A percentile compares a stretch with the other conserved stretches of the same genome.
Conservation (phyloP, 2,888 invertebrate species). For the Eupithecia dodoneata region DNA sequence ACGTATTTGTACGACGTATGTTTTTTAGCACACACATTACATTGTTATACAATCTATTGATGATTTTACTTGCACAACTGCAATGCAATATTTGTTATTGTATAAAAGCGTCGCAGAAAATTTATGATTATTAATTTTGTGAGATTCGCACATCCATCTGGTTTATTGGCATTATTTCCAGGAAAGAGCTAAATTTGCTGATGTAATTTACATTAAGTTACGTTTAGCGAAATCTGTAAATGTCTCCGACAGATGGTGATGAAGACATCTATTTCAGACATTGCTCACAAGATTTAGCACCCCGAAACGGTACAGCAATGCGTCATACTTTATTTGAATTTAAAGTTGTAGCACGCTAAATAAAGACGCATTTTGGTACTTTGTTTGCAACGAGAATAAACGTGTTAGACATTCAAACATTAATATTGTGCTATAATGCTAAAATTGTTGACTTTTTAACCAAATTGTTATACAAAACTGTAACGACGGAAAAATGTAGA, state of each 20-base stretch:
- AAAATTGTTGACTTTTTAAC: not conserved
- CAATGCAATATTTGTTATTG: not conserved
- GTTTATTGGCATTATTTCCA: not conserved
- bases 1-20: no score
- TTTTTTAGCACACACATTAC: no score
- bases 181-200: not conserved
- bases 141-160: not conserved
- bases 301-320: conserved; percentile 8
- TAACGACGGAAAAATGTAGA: not conserved
- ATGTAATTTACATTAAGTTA: not conserved
- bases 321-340: conserved; percentile 21
- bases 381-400: not conserved
- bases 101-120: not conserved
- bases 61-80: no score
- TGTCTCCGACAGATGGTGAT: not conserved
- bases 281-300: conserved; percentile 21
- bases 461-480: not conserved
- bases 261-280: conserved; percentile 22
- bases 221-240: not conserved
- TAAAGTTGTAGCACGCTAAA: conserved; percentile 2
- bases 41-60: no score
- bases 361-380: conserved; percentile 2
- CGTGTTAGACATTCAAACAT: not conserved
- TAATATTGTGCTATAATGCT: not conserved
- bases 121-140: not conserved